A percentile compares a stretch with the other conserved stretches of the same genome.
phyloP scores from a whole-genome alignment of 2,113 vertebrate species.

The Pteropus alecto region DNA sequence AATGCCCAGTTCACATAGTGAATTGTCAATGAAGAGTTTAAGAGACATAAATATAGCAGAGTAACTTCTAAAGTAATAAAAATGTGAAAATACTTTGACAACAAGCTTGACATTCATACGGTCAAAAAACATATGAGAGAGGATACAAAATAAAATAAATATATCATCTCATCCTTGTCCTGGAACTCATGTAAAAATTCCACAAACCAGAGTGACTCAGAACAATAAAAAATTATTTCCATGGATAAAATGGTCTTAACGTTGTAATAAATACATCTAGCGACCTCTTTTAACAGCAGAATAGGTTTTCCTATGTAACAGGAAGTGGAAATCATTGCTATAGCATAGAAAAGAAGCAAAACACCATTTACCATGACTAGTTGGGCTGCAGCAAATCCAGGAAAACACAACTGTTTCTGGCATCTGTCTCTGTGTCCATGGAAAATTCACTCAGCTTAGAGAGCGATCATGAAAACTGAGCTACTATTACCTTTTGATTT shows the following conservation, averaged over 20 bases:
- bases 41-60: not conserved
- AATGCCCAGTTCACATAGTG: not conserved
- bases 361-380: not conserved
- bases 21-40: slow-evolving; percentile 16
- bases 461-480: not conserved
- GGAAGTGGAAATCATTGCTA: slow-evolving; percentile 57
- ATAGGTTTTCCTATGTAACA: slow-evolving; percentile 19
- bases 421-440: not conserved
- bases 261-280: slow-evolving; percentile 54
- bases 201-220: slow-evolving; percentile 71
- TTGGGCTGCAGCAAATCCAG: not conserved
- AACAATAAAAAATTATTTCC: slow-evolving; percentile 72
- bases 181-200: slow-evolving; percentile 64
- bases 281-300: slow-evolving; percentile 37
- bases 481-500: not conserved
- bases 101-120: slow-evolving; percentile 46
- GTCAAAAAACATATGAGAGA: slow-evolving; percentile 45
- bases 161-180: slow-evolving; percentile 56
- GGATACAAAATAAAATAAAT: slow-evolving; percentile 65
- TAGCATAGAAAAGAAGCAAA: slow-evolving; percentile 26
- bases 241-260: slow-evolving; percentile 47
- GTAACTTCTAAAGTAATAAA: slow-evolving; percentile 45
- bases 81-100: slow-evolving; percentile 55
- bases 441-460: slow-evolving; percentile 34
- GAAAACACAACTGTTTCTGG: slow-evolving; percentile 9